A percentile compares a stretch with the other conserved stretches of the same genome.
Conservation (phyloP, 2,113 vertebrate species). For the Cephalopholis sonnerati region DNA sequence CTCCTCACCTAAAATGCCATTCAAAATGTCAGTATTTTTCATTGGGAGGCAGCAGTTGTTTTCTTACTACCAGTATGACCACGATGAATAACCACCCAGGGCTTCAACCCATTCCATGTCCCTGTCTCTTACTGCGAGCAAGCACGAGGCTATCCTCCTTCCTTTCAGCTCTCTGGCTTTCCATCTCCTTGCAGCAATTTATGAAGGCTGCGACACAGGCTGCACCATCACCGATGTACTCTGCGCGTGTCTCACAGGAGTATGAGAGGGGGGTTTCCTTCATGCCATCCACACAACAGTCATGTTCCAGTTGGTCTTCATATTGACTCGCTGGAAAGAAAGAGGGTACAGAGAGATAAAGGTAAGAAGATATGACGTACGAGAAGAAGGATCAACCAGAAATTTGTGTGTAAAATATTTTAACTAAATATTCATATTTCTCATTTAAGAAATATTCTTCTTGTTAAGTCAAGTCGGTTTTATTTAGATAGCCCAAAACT, state of each 20-base stretch:
- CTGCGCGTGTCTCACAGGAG: slow-evolving; percentile 79
- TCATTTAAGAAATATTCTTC: no score
- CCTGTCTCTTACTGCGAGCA: slow-evolving; percentile 76
- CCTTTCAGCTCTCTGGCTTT: slow-evolving; percentile 11
- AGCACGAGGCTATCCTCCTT: slow-evolving; percentile 49
- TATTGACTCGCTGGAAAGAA: slow-evolving; percentile 80
- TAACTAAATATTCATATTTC: not conserved
- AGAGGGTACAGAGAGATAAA: not conserved
- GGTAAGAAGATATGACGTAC: not conserved
- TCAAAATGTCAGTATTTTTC: not conserved
- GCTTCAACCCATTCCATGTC: not conserved
- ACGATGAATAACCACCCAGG: not conserved
- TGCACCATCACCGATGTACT: slow-evolving; percentile 79
- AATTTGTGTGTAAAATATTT: not conserved
- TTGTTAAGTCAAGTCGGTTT: not conserved
- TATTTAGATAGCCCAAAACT: not conserved
- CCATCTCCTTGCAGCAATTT: slow-evolving; percentile 85
- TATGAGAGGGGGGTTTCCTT: slow-evolving; percentile 79
- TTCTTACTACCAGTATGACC: not conserved
- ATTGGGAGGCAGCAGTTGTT: not conserved
- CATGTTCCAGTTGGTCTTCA: slow-evolving; percentile 14
- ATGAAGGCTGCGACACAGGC: slow-evolving; percentile 86
- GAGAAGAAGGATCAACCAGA: no score
- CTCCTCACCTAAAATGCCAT: slow-evolving; percentile 55
- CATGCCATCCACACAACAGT: slow-evolving; percentile 90